Base-by-base conservation (phyloP, 23 tunicate genomes). In the Styela clava region DNA sequence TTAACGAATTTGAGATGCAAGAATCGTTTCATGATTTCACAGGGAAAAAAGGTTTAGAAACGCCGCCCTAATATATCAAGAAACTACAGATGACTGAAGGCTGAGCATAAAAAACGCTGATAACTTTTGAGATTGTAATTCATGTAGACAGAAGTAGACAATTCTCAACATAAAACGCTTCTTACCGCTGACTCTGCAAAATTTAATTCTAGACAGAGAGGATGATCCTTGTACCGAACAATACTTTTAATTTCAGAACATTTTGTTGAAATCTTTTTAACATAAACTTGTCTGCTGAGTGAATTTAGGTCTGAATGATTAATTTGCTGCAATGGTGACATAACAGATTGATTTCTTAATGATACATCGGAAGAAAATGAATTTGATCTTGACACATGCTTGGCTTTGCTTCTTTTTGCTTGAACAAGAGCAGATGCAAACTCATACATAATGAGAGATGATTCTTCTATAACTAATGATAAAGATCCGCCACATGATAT, bases 401-500 rank as follows among this genome's bases (percentile, higher is more conserved):
- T 44, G 12, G 7, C 56, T 5, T 44, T 12, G 7, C 12, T 44
- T 44, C 56, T 44, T 44, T 44, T 44, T 44, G 56, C 56, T 5
- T 12, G 56, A 12, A 44, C 56, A 44, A 44, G 56, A 0, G 81
- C 81, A 36, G 52, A 44, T 1, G 64, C 81, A 29, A 33, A 76
- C 65, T 25, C 63, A 24, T 52, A 24, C 81, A 76, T 76, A 16
- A 52, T 26, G 16, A 21, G 64, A 37, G 32, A 20, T 26, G 19
- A 23, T 1, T 76, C 52, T 18, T 76, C 81, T 19, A 33, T 16
- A 19, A 76, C 81, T 1, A 76, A 28, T 0, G 81, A 52, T 2
- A 76, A n/a, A 25, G 81, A 76, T 27, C 81, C 81, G 24, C 81
- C 52, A 2, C 81, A 76, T 23, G 81, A 36, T 22, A 76, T 7